These are phyloP conservation scores for Knipowitschia caucasica DNA, from an alignment of 2,797 vertebrate species.

Conservation along the genomic window DNA sequence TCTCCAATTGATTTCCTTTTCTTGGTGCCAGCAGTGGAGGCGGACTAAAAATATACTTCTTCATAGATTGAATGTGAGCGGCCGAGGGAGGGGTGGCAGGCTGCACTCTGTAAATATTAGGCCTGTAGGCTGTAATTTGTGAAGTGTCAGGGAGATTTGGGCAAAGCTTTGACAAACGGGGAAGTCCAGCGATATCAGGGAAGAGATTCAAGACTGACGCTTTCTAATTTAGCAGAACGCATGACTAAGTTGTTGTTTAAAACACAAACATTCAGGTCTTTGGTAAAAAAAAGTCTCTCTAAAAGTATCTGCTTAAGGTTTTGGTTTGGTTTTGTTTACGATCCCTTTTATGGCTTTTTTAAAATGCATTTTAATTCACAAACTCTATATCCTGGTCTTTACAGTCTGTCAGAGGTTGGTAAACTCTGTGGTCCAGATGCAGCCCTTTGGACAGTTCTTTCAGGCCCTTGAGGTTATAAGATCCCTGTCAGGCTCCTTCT, in stretches of 20 bases:
- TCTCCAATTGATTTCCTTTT: conserved; percentile 19
- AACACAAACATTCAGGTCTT: neutral
- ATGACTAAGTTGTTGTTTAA: neutral
- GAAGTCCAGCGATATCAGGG: conserved; percentile 29
- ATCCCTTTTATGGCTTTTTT: too few species aligned
- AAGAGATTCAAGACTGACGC: conserved; percentile 6
- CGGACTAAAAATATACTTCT: conserved; percentile 65
- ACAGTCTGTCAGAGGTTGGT: too few species aligned
- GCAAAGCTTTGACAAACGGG: conserved; percentile 28
- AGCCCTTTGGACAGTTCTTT: too few species aligned
- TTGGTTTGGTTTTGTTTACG: too few species aligned
- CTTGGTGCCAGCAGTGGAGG: conserved; percentile 25
- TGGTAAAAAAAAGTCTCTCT: neutral
- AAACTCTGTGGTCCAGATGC: too few species aligned
- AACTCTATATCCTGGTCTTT: too few species aligned
- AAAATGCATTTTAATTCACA: too few species aligned
- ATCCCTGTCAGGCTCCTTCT: too few species aligned
- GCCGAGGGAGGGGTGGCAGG: conserved; percentile 39
- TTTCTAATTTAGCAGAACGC: conserved; percentile 7
- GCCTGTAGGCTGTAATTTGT: conserved; percentile 50
- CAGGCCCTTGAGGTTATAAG: too few species aligned
- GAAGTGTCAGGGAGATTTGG: conserved; percentile 27
- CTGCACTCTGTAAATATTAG: conserved; percentile 57
- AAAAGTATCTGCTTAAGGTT: too few species aligned
- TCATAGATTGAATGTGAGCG: conserved; percentile 59